A percentile compares a stretch with the other conserved stretches of the same genome.
Conservation (phyloP, 2,797 vertebrate genomes). For the Notolabrus celidotus region DNA sequence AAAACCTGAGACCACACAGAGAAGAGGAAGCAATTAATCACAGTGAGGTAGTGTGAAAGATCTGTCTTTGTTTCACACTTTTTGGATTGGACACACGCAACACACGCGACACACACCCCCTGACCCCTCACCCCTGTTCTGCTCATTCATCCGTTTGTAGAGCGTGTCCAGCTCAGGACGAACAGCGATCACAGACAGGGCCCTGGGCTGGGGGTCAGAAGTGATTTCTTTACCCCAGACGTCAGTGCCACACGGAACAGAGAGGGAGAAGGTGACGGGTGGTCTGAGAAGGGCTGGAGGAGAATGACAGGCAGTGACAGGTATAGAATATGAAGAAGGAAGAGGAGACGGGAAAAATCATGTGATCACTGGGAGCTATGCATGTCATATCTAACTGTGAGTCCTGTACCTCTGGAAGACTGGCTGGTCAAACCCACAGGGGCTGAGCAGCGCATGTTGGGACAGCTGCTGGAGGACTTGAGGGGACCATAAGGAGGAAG, state of each 20-base stretch:
- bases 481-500: conserved; percentile 64
- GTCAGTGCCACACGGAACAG: conserved; percentile 71
- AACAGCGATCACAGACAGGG: conserved; percentile 84
- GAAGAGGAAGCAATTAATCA: background rate
- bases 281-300: conserved; percentile 85
- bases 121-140: conserved; percentile 73
- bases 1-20: conserved; percentile 70
- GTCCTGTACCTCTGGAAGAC: conserved; percentile 71
- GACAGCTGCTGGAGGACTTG: conserved; percentile 82
- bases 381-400: conserved; percentile 19
- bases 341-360: conserved; percentile 27
- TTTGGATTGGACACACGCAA: background rate
- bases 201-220: conserved; percentile 74
- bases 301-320: conserved; percentile 61
- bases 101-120: conserved; percentile 28
- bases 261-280: conserved; percentile 77
- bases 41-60: background rate
- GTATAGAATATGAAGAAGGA: conserved; percentile 45
- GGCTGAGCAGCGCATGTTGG: conserved; percentile 78
- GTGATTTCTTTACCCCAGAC: conserved; percentile 74
- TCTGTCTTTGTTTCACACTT: background rate
- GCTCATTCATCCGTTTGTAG: conserved; percentile 91
- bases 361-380: conserved; percentile 10
- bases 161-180: conserved; percentile 91
- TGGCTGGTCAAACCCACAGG: conserved; percentile 54